Conservation (phyloP, 2,113 vertebrate species). For the Thymallus thymallus region DNA sequence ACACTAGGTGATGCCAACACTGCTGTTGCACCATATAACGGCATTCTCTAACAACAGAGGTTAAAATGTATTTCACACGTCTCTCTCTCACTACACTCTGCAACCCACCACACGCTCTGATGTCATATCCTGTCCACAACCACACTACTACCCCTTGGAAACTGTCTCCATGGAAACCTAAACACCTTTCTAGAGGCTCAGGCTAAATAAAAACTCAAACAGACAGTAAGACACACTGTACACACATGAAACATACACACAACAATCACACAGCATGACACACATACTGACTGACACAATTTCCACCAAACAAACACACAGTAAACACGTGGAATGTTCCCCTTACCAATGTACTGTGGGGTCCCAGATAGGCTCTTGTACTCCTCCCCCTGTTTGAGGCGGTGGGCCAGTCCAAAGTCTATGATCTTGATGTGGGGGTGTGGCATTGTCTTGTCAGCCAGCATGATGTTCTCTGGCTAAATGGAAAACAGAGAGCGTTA, state of each 20-base stretch:
- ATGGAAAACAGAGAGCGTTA: constrained; percentile 22
- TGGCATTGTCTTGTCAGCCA: constrained; percentile 68
- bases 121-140: constrained; percentile 14
- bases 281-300: no score
- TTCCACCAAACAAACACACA: no score
- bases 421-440: constrained; percentile 77
- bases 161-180: constrained; percentile 29
- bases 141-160: constrained; percentile 23
- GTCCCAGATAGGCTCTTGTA: constrained; percentile 79
- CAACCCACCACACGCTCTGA: not conserved
- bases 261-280: no score
- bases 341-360: constrained; percentile 83
- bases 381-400: constrained; percentile 62
- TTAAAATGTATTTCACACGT: no score
- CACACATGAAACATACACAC: constrained; percentile 7
- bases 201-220: no score
- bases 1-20: no score
- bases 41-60: no score
- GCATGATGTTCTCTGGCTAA: constrained; percentile 80
- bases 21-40: no score
- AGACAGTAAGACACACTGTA: no score
- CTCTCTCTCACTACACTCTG: no score
- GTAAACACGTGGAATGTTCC: constrained; percentile 35
- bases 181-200: not conserved
- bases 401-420: constrained; percentile 77